Conservation (phyloP, 2,797 vertebrate species). For the Chaetodon trifasciatus region DNA sequence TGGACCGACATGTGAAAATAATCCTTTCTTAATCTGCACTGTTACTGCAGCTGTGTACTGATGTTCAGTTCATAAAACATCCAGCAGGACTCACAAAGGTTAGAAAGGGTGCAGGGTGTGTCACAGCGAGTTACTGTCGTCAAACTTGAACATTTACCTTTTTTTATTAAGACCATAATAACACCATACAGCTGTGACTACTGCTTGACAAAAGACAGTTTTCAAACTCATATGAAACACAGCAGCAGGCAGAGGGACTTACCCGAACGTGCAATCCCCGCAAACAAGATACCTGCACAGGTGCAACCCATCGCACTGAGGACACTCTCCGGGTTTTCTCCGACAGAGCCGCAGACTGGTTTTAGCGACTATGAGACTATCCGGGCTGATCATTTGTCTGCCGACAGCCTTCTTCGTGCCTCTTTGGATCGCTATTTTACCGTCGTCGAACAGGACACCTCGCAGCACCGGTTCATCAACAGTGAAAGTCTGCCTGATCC, state of each 20-base stretch:
- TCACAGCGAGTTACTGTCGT: no score
- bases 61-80: no score
- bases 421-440: conserved; percentile 60
- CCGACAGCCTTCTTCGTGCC: not conserved
- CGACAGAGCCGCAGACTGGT: conserved; percentile 86
- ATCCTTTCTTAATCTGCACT: no score
- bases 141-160: not conserved
- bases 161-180: no score
- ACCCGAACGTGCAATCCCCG: conserved; percentile 87
- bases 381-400: conserved; percentile 5
- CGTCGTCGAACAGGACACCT: conserved; percentile 64
- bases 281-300: conserved; percentile 89
- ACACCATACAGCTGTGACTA: not conserved
- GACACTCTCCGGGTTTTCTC: conserved; percentile 65
- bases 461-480: conserved; percentile 48
- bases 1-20: no score
- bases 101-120: no score
- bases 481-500: conserved; percentile 45
- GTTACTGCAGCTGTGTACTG: no score
- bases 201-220: not conserved
- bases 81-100: no score
- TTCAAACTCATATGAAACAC: accelerated
- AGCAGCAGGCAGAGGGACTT: conserved; percentile 14
- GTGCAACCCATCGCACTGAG: conserved; percentile 85
- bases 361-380: conserved; percentile 78